phyloP scores from a whole-genome alignment of 2,113 vertebrate species.

The Sclerurus mexicanus region DNA sequence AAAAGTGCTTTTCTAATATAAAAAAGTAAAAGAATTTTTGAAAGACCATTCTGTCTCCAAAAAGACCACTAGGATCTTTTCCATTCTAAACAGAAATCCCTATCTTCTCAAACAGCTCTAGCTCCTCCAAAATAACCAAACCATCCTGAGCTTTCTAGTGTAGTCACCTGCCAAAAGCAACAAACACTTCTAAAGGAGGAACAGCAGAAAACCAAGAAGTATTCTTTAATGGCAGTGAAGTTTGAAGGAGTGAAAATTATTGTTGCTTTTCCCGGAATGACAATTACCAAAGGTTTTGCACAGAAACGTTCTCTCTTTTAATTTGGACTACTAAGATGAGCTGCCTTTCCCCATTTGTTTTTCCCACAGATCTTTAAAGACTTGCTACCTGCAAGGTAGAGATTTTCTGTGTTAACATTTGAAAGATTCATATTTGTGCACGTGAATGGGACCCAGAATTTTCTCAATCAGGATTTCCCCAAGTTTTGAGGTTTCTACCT shows the following conservation, averaged over 20 bases:
- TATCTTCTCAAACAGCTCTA: neutral
- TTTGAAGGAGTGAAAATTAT: neutral
- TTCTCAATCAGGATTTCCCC: neutral
- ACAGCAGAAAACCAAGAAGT: neutral
- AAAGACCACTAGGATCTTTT: constrained; percentile 29
- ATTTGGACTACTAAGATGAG: neutral
- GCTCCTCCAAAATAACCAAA: constrained; percentile 57
- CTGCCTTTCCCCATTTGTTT: neutral
- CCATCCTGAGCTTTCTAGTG: neutral
- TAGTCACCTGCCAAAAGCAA: constrained; percentile 44
- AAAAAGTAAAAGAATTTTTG: neutral
- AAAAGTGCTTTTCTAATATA: neutral
- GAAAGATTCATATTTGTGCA: neutral
- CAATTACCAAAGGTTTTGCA: neutral
- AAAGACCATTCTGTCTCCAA: constrained; percentile 35
- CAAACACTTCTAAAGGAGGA: neutral
- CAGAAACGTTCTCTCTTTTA: neutral
- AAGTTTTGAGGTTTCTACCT: neutral
- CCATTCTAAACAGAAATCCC: constrained; percentile 30
- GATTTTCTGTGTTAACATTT: neutral
- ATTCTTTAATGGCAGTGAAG: neutral
- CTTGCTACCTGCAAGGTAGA: neutral
- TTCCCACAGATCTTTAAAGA: neutral
- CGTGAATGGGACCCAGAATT: neutral
- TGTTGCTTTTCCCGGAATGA: neutral